Percentiles rank a stretch among this genome's conserved stretches.
These are phyloP conservation scores for Staurois parvus DNA, from an alignment of 2,797 vertebrate genomes.

Conservation along the genomic window DNA sequence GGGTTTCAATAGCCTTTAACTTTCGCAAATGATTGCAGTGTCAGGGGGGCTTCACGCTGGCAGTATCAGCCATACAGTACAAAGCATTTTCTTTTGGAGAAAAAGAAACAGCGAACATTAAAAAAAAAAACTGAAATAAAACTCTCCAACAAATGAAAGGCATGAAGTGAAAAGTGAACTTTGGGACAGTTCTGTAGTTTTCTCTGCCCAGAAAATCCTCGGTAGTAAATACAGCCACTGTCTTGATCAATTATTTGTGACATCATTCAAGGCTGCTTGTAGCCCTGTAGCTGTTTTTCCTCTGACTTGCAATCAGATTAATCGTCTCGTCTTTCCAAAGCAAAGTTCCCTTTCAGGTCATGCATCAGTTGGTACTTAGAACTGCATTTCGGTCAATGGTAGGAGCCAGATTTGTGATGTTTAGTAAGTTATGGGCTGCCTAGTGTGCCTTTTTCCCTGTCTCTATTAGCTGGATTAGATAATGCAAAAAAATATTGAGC, in stretches of 20 bases:
- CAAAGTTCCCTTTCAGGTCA: slow-evolving; percentile 47
- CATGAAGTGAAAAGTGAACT: slow-evolving; percentile 30
- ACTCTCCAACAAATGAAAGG: slow-evolving; percentile 26
- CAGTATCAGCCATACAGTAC: neutral
- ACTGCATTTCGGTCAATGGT: neutral
- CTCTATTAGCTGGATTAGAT: slow-evolving; percentile 31
- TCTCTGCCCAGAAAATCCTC: slow-evolving; percentile 50
- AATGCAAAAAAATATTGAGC: neutral
- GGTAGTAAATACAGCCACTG: slow-evolving; percentile 41
- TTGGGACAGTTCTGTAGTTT: slow-evolving; percentile 25
- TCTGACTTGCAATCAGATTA: slow-evolving; percentile 48
- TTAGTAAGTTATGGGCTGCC: slow-evolving; percentile 29
- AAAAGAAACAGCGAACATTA: slow-evolving; percentile 10
- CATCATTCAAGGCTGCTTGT: slow-evolving; percentile 39
- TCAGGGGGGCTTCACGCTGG: neutral
- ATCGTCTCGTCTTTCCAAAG: slow-evolving; percentile 34
- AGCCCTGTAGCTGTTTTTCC: slow-evolving; percentile 5
- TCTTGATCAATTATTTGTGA: slow-evolving; percentile 52
- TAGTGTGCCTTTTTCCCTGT: slow-evolving; percentile 24
- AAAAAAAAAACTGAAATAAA: slow-evolving; percentile 20
- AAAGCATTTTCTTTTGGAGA: neutral
- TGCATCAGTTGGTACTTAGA: slow-evolving; percentile 51
- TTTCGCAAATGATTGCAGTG: neutral
- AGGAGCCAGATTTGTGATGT: slow-evolving; percentile 33
- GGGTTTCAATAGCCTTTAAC: too few species aligned